phyloP scores from a whole-genome alignment of 2,113 vertebrate species.

The Junco hyemalis region DNA sequence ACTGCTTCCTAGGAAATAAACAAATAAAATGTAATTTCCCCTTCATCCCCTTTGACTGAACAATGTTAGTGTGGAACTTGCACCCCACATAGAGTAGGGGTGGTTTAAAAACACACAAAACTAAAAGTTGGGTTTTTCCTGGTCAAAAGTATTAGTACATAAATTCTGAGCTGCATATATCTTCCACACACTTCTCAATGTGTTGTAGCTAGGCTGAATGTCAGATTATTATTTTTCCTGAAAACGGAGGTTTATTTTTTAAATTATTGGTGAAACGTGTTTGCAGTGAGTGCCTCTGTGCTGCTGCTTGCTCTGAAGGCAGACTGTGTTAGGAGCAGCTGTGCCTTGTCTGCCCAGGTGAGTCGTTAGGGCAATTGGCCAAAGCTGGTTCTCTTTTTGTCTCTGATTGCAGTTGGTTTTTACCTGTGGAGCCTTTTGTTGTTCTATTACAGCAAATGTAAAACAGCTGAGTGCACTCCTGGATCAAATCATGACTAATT shows the following conservation, averaged over 20 bases:
- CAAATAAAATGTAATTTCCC: fast-evolving
- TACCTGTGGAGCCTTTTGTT: background rate
- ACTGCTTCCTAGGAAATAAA: background rate
- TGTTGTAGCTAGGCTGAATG: background rate
- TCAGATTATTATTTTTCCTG: background rate
- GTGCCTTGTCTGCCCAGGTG: background rate
- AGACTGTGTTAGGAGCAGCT: background rate
- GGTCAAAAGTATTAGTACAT: background rate
- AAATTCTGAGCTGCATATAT: fast-evolving
- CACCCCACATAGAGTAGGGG: background rate
- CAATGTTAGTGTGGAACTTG: fast-evolving
- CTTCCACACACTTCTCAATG: background rate
- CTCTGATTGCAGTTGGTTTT: background rate
- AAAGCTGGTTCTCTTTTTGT: background rate
- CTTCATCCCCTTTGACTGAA: background rate
- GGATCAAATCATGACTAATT: background rate
- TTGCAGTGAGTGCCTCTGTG: background rate
- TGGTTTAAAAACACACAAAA: background rate
- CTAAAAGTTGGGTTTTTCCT: background rate
- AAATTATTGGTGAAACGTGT: fast-evolving
- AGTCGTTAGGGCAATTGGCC: fast-evolving
- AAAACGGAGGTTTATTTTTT: background rate
- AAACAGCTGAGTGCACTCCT: background rate
- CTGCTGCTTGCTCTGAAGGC: background rate
- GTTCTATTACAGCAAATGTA: background rate